Evolutionary conservation across 2,113 vertebrate species (phyloP), one percentile per base, ranked within the genome.

Genomic region (Menidia beryllina): DNA sequence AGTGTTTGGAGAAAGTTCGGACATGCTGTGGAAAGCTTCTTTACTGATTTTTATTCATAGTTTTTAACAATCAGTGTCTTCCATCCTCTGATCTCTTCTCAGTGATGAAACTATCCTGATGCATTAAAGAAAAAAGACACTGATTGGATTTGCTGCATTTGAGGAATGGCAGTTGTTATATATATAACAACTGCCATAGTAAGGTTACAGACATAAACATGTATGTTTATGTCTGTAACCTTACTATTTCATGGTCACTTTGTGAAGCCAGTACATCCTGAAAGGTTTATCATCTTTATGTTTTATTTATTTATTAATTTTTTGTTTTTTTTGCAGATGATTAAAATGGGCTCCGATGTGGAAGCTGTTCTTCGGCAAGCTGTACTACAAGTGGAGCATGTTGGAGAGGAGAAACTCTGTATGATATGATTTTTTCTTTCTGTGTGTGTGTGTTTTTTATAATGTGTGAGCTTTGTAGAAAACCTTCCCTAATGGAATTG

Each of bases 331-430:
- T 73, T 54, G 38, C 76, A 94, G 94, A 93, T 94, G 90, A 91
- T 94, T 24, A 92, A 94, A 86, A 89, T 93, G 87, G 87, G 86
- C n/a, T 74, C 81, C 43, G 80, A 90, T 65, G 94, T 94, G 39
- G 92, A 94, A 75, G 25, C 30, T 43, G 58, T 94, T 72, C 89
- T 94, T 53, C 86, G 90, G 19, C 14, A 92, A 51, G 9, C 51
- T 19, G 90, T 94, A 53, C 0, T 94, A 17, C 94, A 94, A 58
- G 74, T 86, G 70, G 91, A 94, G 69, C 93, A 94, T 39, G 57
- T 90, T 50, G 84, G 39, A 77, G 65, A 92, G 24, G 30, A 88
- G 1, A 90, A 13, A 23, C 75, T 94, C 0, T 50, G 94, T 94
- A 88, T 53, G 91, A 81, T 23, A 24, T 54, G 12, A 2, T 63